Evolutionary conservation across 1,140 invertebrate species (phyloP).

Genomic region (Bombus consobrinus): DNA sequence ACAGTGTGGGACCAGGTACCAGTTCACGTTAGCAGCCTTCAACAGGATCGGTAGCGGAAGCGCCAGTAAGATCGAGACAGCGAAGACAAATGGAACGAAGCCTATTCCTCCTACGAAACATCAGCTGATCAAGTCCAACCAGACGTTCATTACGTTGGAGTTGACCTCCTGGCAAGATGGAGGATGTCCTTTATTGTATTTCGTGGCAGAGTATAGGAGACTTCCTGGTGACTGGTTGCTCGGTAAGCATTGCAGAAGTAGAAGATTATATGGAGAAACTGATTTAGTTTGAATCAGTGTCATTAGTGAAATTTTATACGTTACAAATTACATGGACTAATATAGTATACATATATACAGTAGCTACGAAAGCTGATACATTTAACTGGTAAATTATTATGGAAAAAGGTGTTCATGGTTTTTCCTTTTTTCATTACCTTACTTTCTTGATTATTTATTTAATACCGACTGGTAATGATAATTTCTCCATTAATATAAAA

Average conservation of each 20-base stretch:
- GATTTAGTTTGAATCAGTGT: neutral
- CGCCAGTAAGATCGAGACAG: slow-evolving; percentile 82
- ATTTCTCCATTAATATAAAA: too few species aligned
- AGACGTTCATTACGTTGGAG: slow-evolving; percentile 85
- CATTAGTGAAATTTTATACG: too few species aligned
- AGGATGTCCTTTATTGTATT: slow-evolving; percentile 86
- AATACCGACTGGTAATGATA: too few species aligned
- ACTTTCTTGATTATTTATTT: too few species aligned
- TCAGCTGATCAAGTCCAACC: slow-evolving; percentile 84
- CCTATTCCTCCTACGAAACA: slow-evolving; percentile 82
- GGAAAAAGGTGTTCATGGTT: too few species aligned
- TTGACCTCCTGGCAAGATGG: slow-evolving; percentile 86
- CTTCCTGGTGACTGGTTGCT: slow-evolving; percentile 82
- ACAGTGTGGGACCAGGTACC: slow-evolving; percentile 85
- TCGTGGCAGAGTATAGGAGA: slow-evolving; percentile 86
- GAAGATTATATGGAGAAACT: neutral
- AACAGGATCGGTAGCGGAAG: slow-evolving; percentile 84
- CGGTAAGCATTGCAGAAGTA: slow-evolving; percentile 61
- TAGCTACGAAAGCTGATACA: too few species aligned
- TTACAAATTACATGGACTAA: too few species aligned
- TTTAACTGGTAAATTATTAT: too few species aligned
- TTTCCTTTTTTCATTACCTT: too few species aligned
- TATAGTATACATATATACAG: too few species aligned
- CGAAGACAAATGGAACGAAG: slow-evolving; percentile 85
- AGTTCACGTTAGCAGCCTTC: slow-evolving; percentile 83